These are phyloP conservation scores for Gortyna flavago DNA, from an alignment of 2,888 invertebrate species.

Conservation along the genomic window DNA sequence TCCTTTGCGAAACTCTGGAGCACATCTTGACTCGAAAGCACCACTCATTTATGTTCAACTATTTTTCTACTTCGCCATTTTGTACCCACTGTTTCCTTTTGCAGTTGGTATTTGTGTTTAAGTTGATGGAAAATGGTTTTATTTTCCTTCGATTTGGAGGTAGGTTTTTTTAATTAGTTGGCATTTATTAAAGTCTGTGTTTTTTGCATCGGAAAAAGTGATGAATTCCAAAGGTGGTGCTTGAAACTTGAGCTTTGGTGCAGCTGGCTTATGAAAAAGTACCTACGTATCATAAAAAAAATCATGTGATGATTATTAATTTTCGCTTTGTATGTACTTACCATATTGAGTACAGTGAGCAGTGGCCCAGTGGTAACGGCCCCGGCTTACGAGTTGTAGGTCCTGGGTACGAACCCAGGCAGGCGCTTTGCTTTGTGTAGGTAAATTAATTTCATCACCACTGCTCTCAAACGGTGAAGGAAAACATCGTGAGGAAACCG, in stretches of 20 bases:
- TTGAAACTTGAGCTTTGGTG: background rate
- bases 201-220: background rate
- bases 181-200: background rate
- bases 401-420: no score
- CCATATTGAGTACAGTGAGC: no score
- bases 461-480: no score
- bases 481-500: no score
- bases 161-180: background rate
- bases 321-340: background rate
- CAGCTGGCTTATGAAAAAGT: background rate
- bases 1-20: constrained; percentile 80
- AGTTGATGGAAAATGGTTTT: constrained; percentile 53
- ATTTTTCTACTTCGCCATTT: constrained; percentile 60
- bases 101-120: constrained; percentile 45
- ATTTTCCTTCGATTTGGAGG: constrained; percentile 35
- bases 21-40: constrained; percentile 80
- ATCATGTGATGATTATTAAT: background rate
- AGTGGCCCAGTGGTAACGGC: no score
- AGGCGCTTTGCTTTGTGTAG: no score
- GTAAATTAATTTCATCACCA: no score
- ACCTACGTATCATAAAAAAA: background rate
- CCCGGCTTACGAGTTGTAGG: no score
- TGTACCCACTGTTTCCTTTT: constrained; percentile 60
- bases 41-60: constrained; percentile 78
- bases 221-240: background rate